Evolutionary conservation across 2,113 vertebrate species (phyloP).

Genomic region (Nothoprocta perdicaria): DNA sequence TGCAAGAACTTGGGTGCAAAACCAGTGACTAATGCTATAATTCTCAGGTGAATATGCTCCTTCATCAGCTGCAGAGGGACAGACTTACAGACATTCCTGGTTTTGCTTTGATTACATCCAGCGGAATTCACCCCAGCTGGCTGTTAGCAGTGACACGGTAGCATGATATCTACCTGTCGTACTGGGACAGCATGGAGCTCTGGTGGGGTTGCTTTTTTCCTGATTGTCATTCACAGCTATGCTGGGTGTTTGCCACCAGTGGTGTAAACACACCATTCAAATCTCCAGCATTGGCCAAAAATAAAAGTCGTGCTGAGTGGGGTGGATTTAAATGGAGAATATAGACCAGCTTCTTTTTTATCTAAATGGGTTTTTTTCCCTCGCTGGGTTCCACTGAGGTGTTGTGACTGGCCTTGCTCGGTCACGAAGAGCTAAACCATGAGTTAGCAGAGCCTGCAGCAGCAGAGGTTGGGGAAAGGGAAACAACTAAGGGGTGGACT

Average conservation of each 20-base stretch:
- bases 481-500: not conserved
- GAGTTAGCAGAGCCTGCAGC: not conserved
- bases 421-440: not conserved
- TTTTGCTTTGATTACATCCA: not conserved
- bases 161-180: not conserved
- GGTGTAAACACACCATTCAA: not conserved
- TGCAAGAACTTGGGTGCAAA: not conserved
- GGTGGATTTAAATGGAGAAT: not conserved
- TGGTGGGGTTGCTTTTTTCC: not conserved
- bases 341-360: not conserved
- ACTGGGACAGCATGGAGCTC: not conserved
- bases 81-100: not conserved
- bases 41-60: not conserved
- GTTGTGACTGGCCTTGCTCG: not conserved
- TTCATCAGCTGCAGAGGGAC: not conserved
- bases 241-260: not conserved
- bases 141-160: not conserved
- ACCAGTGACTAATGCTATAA: fast-evolving
- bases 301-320: not conserved
- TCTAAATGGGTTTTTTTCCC: not conserved
- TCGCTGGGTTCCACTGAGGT: not conserved
- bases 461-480: not conserved
- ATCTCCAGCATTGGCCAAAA: not conserved
- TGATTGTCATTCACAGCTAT: not conserved
- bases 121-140: not conserved